Conservation (phyloP, 2,113 vertebrate species). For the Donacobius atricapilla region DNA sequence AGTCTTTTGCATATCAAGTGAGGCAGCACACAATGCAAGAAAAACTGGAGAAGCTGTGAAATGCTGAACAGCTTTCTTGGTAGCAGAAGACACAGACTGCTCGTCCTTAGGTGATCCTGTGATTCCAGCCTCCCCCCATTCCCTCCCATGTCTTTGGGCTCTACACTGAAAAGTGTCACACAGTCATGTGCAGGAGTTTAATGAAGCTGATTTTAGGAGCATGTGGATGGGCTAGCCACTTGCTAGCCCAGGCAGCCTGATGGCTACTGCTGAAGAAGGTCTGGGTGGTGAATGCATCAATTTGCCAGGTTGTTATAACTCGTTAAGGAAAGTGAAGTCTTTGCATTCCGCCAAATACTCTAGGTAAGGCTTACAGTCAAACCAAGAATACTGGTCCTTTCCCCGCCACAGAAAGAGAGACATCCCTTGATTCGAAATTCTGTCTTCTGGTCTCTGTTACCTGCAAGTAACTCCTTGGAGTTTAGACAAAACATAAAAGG, state of each 20-base stretch:
- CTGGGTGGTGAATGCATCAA: not conserved
- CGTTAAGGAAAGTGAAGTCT: not conserved
- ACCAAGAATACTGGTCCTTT: not conserved
- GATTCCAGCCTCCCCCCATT: fast-evolving
- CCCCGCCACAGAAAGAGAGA: not conserved
- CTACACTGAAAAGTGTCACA: fast-evolving
- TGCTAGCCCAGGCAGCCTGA: not conserved
- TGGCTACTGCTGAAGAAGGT: not conserved
- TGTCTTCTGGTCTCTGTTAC: not conserved
- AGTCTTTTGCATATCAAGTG: not conserved
- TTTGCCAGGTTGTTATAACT: not conserved
- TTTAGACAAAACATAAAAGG: not conserved
- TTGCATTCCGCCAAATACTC: not conserved
- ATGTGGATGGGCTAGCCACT: not conserved
- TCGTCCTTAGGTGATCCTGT: fast-evolving
- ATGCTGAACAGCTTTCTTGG: not conserved
- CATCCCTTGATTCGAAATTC: not conserved
- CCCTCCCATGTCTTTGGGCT: not conserved
- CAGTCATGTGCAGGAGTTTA: not conserved
- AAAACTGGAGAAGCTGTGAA: not conserved
- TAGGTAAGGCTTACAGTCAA: not conserved
- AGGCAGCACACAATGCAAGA: not conserved
- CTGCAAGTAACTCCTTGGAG: not conserved
- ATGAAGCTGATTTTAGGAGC: not conserved
- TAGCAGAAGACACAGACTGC: not conserved